A percentile compares a stretch with the other conserved stretches of the same genome.
Evolutionary conservation across 2,888 invertebrate species (phyloP).

Genomic region (Gymnosoma rotundatum): DNA sequence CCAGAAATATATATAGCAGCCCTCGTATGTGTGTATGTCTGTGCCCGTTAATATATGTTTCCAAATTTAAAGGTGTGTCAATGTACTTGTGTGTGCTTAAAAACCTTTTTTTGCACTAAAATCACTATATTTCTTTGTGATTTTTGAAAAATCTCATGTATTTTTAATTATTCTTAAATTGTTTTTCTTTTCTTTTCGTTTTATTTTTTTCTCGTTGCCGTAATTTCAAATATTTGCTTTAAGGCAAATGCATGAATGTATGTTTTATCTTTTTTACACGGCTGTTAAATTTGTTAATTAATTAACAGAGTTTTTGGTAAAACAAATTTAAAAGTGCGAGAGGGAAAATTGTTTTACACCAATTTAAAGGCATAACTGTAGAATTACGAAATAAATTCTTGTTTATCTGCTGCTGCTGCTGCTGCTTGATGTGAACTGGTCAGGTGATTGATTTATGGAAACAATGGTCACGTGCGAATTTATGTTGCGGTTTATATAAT

Average conservation of each 20-base stretch:
- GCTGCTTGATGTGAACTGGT: neutral
- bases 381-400: neutral
- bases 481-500: slow-evolving; percentile 26
- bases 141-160: neutral
- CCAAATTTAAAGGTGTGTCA: neutral
- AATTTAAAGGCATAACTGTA: neutral
- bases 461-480: slow-evolving; percentile 39
- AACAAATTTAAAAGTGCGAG: slow-evolving; percentile 4
- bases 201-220: neutral
- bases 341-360: slow-evolving; percentile 7
- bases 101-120: neutral
- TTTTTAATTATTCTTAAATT: neutral
- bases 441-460: slow-evolving; percentile 54
- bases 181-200: neutral
- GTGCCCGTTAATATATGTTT: neutral
- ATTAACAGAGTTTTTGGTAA: slow-evolving; percentile 8
- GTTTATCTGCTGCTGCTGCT: slow-evolving; percentile 3
- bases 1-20: too few relatives aligned
- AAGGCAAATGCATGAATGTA: neutral
- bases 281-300: slow-evolving; percentile 11
- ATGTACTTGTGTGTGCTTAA: too few relatives aligned
- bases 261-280: neutral
- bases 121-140: slow-evolving; percentile 30
- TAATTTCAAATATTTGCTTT: slow-evolving; percentile 11
- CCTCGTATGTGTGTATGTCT: neutral